Evolutionary conservation across 2,797 vertebrate genomes (phyloP), one percentile per base, ranked within the genome.

Genomic region (Melopsittacus undulatus): DNA sequence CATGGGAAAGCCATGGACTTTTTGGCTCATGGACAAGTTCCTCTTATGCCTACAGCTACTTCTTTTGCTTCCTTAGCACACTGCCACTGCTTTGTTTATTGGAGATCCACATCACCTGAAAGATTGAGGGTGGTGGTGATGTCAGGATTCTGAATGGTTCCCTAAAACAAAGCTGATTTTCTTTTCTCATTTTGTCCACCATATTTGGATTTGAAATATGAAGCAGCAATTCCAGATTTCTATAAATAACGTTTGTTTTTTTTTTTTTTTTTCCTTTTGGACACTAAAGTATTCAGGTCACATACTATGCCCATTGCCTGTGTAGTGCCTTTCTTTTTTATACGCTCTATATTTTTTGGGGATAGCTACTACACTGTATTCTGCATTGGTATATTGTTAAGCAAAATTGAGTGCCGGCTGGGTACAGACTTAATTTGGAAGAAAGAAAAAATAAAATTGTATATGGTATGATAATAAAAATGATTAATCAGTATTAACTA

Each of bases 271-370:
- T 18, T 9, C 15, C 13, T 15, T 38, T 27, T 62, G 29, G 32
- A 59, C 5, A 17, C 23, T 62, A 5, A 54, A 45, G 7, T 63
- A 10, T 46, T 73, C 42, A n/a, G 36, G 21, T 14, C 43, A 29
- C 5, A 57, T 1, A 1, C 3, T 45, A 23, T 42, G 21, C 8
- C 8, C 3, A 5, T 22, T 68, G 20, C 5, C 11, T 46, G 0
- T 54, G 9, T 11, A 17, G 1, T 34, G 36, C 52, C 42, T 63
- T 29, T 75, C 12, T 43, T 4, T 51, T 77, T 45, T 48, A 19
- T 18, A 42, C 29, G 6, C 7, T 26, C 9, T 26, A 21, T 61
- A 29, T n/a, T 85, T 70, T 70, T 46, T 27, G 4, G 13, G 9
- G 3, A 23, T 22, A 82, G 27, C 8, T 66, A 11, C 7, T 52